Conservation (phyloP, 2,797 vertebrate species). For the Falco concolor region DNA sequence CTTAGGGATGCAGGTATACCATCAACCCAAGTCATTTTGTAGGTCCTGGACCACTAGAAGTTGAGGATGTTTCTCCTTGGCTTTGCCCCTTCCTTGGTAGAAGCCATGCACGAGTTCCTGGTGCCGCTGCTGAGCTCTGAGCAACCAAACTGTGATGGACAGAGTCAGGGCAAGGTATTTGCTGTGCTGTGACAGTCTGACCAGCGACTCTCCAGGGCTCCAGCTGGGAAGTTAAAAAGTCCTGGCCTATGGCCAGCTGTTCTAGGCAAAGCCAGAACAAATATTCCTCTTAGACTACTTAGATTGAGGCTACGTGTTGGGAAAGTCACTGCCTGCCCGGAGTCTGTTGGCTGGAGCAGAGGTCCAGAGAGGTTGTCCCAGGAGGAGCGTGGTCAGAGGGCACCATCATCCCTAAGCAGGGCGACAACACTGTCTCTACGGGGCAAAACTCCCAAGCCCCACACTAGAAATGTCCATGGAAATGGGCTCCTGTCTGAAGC, state of each 20-base stretch:
- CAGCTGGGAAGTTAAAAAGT: not conserved
- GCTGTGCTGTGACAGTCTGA: not conserved
- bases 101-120: fast-evolving
- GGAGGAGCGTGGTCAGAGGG: not conserved
- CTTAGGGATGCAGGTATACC: not conserved
- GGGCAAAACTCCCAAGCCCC: not conserved
- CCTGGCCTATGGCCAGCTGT: not conserved
- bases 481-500: not conserved
- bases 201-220: not conserved
- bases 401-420: not conserved
- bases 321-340: not conserved
- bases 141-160: not conserved
- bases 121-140: fast-evolving
- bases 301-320: not conserved
- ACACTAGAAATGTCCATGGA: not conserved
- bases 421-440: not conserved
- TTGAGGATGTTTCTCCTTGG: not conserved
- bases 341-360: not conserved
- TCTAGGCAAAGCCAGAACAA: not conserved
- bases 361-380: not conserved
- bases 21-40: not conserved
- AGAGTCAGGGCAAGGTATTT: not conserved
- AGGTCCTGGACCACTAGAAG: not conserved
- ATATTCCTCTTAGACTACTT: not conserved
- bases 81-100: not conserved